These are phyloP conservation scores for Perca fluviatilis DNA, from an alignment of 2,113 vertebrate genomes.

Conservation along the genomic window DNA sequence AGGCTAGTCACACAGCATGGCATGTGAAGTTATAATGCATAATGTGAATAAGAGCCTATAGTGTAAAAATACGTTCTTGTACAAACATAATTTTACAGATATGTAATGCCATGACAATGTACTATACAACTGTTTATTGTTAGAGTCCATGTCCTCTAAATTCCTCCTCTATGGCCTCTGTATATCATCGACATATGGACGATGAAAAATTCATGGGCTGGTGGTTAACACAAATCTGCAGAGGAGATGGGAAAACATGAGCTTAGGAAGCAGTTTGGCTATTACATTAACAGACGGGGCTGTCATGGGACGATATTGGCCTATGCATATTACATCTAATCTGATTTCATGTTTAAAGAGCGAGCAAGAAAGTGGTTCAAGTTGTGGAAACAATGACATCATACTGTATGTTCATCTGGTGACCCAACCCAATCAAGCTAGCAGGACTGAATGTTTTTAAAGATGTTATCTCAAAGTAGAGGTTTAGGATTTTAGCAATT, in stretches of 20 bases:
- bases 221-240: constrained; percentile 78
- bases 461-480: constrained; percentile 55
- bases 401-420: constrained; percentile 58
- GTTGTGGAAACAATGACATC: constrained; percentile 82
- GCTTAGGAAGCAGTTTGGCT: constrained; percentile 77
- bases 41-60: background rate
- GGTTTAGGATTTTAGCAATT: constrained; percentile 35
- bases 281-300: constrained; percentile 74
- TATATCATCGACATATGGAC: constrained; percentile 74
- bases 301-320: constrained; percentile 64
- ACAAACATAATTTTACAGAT: constrained; percentile 2
- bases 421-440: constrained; percentile 67
- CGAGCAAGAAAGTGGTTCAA: constrained; percentile 71
- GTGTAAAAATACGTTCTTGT: constrained; percentile 18
- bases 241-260: constrained; percentile 73
- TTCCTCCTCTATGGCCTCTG: constrained; percentile 61
- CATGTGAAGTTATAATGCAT: background rate
- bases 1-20: background rate
- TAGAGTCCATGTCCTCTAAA: constrained; percentile 61
- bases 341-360: constrained; percentile 76
- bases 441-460: constrained; percentile 42
- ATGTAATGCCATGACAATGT: constrained; percentile 19
- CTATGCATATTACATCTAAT: constrained; percentile 79
- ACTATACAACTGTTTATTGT: constrained; percentile 28
- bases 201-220: constrained; percentile 80